phyloP scores from a whole-genome alignment of 2,888 invertebrate species.

The Phanerotoma sp. region DNA sequence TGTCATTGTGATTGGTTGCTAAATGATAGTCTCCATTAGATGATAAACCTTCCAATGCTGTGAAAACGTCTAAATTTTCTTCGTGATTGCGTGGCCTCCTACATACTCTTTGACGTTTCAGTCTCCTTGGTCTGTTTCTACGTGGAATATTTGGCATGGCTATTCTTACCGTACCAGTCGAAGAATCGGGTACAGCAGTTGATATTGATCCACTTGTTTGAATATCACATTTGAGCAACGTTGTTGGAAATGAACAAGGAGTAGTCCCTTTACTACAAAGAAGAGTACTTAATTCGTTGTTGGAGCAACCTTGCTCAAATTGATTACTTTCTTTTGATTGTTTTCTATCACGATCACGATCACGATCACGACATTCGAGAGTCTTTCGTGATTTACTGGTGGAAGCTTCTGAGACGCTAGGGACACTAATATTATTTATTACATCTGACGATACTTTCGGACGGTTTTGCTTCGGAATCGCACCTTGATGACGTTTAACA shows the following conservation, averaged over 20 bases:
- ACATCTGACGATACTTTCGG: constrained; percentile 44
- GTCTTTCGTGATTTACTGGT: constrained; percentile 58
- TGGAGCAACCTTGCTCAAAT: constrained; percentile 64
- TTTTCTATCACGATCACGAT: constrained; percentile 36
- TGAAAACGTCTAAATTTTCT: constrained; percentile 44
- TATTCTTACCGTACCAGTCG: constrained; percentile 23
- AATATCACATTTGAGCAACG: constrained; percentile 65
- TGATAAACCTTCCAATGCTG: constrained; percentile 56
- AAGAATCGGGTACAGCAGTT: constrained; percentile 19
- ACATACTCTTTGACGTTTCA: constrained; percentile 60
- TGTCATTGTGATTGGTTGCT: constrained; percentile 76
- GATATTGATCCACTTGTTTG: constrained; percentile 28
- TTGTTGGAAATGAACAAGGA: constrained; percentile 65
- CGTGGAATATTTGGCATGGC: constrained; percentile 49
- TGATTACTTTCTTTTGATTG: constrained; percentile 57
- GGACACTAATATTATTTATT: constrained; percentile 57
- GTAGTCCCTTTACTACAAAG: constrained; percentile 66
- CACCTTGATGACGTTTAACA: constrained; percentile 68
- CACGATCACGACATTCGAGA: constrained; percentile 38
- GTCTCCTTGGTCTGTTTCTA: constrained; percentile 60
- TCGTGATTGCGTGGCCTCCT: constrained; percentile 42
- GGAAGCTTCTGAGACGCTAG: constrained; percentile 27
- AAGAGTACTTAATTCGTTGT: constrained; percentile 67
- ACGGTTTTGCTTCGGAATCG: constrained; percentile 70
- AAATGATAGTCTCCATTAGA: constrained; percentile 64